Conservation (phyloP, 1,140 invertebrate species). For the Adoxophyes honmai region DNA sequence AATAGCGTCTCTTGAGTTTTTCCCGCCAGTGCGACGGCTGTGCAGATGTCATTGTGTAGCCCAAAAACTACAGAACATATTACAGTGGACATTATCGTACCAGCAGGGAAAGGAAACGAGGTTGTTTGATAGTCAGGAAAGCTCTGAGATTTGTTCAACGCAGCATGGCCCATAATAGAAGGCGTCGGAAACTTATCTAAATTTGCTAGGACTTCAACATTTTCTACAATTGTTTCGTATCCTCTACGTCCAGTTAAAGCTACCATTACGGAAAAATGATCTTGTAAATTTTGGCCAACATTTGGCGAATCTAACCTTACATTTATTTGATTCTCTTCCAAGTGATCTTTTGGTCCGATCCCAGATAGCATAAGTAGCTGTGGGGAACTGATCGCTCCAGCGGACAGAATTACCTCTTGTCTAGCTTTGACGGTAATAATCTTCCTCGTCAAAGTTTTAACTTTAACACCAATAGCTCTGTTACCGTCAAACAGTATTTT, state of each 20-base stretch:
- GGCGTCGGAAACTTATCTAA: conserved; percentile 85
- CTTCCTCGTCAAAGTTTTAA: conserved; percentile 57
- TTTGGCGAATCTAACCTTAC: conserved; percentile 78
- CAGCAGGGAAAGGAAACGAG: background rate
- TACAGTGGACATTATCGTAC: background rate
- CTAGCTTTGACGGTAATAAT: conserved; percentile 68
- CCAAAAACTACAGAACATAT: background rate
- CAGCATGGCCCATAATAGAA: conserved; percentile 84
- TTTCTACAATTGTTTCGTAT: conserved; percentile 82
- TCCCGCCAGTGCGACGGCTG: background rate
- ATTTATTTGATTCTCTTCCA: conserved; percentile 75
- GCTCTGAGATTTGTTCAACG: conserved; percentile 61
- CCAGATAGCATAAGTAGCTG: conserved; percentile 81
- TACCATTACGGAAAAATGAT: conserved; percentile 83
- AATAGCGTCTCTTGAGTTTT: conserved; percentile 4
- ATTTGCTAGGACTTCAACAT: conserved; percentile 78
- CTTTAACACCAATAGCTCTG: conserved; percentile 61
- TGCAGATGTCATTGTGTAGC: background rate
- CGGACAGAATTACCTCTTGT: conserved; percentile 79
- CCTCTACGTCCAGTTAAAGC: conserved; percentile 81
- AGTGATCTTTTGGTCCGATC: conserved; percentile 79
- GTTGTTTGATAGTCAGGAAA: conserved; percentile 46
- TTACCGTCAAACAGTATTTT: conserved; percentile 79
- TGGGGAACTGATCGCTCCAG: conserved; percentile 78
- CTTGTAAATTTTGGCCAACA: conserved; percentile 85